A percentile compares a stretch with the other conserved stretches of the same genome.
phyloP scores from a whole-genome alignment of 2,888 invertebrate genomes.

The Saturnia pavonia region DNA sequence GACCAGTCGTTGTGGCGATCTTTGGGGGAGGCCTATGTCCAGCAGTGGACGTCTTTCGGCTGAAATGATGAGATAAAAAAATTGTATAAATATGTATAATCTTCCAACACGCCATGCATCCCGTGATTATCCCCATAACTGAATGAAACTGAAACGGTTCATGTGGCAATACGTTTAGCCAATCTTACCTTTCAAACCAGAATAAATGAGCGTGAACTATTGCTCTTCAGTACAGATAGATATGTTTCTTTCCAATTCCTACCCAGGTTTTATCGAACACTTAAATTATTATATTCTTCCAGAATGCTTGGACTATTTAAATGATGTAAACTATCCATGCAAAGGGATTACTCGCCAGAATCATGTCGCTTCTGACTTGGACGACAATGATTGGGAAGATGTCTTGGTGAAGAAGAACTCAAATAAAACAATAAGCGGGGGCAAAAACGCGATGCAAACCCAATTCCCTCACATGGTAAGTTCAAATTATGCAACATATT shows the following conservation, averaged over 20 bases:
- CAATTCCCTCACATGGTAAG: constrained; percentile 6
- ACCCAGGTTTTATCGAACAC: not conserved
- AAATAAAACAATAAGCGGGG: not conserved
- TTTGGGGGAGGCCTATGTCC: too few relatives aligned
- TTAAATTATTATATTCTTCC: not conserved
- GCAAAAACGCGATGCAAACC: not conserved
- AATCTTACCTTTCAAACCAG: too few relatives aligned
- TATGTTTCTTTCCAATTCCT: not conserved
- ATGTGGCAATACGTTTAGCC: too few relatives aligned
- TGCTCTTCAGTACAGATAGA: too few relatives aligned
- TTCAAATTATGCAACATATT: not conserved
- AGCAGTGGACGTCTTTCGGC: too few relatives aligned
- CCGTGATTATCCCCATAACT: too few relatives aligned
- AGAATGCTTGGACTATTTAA: constrained; percentile 6
- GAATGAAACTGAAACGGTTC: too few relatives aligned
- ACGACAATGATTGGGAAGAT: not conserved
- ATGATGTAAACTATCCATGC: not conserved
- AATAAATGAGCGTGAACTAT: too few relatives aligned
- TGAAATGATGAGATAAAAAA: too few relatives aligned
- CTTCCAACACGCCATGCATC: too few relatives aligned
- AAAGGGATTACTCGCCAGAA: not conserved
- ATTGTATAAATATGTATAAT: too few relatives aligned
- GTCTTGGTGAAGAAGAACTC: fast-evolving
- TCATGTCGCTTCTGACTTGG: not conserved
- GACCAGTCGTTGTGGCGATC: too few relatives aligned